Percentiles rank a stretch among this genome's conserved stretches.
Conservation (phyloP, 2,888 invertebrate species). For the Drosophila merina region DNA sequence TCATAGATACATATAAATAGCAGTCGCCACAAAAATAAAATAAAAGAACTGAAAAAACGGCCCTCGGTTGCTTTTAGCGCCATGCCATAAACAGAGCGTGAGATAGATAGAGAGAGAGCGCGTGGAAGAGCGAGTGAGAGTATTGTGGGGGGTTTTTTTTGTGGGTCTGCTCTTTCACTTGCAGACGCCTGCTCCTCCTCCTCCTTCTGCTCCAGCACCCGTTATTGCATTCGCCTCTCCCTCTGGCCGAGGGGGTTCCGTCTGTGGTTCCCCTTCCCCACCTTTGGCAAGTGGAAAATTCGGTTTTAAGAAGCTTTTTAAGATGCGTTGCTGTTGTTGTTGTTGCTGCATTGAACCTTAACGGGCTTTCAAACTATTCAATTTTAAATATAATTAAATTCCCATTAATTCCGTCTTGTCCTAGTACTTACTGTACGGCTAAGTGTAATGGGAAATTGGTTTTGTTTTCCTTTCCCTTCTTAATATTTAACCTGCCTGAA, state of each 20-base stretch:
- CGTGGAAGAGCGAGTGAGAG: neutral
- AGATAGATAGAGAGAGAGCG: slow-evolving; percentile 2
- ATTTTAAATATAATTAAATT: slow-evolving; percentile 2
- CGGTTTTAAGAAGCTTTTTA: slow-evolving; percentile 12
- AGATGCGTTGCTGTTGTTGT: neutral
- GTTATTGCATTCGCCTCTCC: neutral
- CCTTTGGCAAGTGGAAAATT: slow-evolving; percentile 67
- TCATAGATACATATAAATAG: slow-evolving; percentile 24
- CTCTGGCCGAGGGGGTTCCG: neutral
- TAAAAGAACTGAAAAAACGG: slow-evolving; percentile 48
- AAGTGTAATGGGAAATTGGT: neutral
- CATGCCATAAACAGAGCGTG: slow-evolving; percentile 69
- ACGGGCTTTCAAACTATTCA: neutral
- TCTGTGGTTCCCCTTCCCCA: slow-evolving; percentile 40
- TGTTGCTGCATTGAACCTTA: neutral
- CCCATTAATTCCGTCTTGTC: neutral
- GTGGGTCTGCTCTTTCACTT: slow-evolving; percentile 36
- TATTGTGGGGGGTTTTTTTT: slow-evolving; percentile 62
- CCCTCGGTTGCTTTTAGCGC: slow-evolving; percentile 73
- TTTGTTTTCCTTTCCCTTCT: slow-evolving; percentile 51
- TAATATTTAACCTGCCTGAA: slow-evolving; percentile 55
- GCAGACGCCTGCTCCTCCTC: slow-evolving; percentile 8
- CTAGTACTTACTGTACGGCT: too few species aligned
- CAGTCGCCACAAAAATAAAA: slow-evolving; percentile 21
- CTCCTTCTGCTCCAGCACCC: neutral